These are phyloP conservation scores for Serranus cabrilla DNA, from an alignment of 2,797 vertebrate genomes.

Conservation along the genomic window DNA sequence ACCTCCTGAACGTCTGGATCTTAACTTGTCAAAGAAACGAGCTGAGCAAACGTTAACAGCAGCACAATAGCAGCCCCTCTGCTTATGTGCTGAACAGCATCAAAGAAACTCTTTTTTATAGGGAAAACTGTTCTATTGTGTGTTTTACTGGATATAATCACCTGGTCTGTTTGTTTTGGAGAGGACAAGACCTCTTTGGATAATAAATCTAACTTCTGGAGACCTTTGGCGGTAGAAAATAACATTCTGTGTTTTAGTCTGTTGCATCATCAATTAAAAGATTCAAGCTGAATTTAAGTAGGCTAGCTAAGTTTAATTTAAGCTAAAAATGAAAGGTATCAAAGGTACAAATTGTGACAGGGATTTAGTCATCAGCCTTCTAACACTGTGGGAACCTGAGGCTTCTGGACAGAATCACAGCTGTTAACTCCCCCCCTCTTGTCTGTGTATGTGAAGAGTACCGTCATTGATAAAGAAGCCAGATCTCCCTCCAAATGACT, in stretches of 20 bases:
- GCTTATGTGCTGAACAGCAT: no score
- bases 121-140: no score
- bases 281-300: not conserved
- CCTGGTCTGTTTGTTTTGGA: no score
- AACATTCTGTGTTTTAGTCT: not conserved
- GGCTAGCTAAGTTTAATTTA: not conserved
- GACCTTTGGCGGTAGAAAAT: not conserved
- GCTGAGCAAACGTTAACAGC: no score
- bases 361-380: constrained; percentile 18
- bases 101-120: no score
- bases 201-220: no score
- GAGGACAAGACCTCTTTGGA: no score
- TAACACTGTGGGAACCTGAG: constrained; percentile 25
- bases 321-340: constrained; percentile 12
- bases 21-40: no score
- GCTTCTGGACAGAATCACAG: constrained; percentile 56
- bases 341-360: constrained; percentile 6
- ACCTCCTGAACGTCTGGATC: no score
- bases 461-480: constrained; percentile 72
- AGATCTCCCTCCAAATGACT: constrained; percentile 57
- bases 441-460: constrained; percentile 21
- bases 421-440: constrained; percentile 33
- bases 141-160: no score
- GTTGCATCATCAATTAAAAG: not conserved
- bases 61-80: no score